Evolutionary conservation across 1,140 invertebrate genomes (phyloP), one percentile per base, ranked within the genome.

Genomic region (Hetaerina americana): DNA sequence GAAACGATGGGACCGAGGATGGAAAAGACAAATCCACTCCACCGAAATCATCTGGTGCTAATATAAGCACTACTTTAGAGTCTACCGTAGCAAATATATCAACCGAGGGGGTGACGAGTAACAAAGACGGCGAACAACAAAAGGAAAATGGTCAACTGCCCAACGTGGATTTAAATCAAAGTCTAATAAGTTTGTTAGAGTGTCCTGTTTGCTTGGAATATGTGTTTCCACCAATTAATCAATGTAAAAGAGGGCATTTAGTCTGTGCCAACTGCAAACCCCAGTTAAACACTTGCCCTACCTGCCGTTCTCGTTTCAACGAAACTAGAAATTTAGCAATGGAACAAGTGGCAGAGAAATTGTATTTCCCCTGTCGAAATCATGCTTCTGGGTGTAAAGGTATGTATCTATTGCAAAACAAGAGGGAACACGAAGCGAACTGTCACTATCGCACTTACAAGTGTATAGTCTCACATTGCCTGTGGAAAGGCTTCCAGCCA

Each of bases 201-300:
- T 78, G 77, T 71, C 77, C 77, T n/a, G 76, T 78, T 27, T 78
- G 77, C 70, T 71, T 78, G 66, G 77, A 78, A 31, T 74, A 76
- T 57, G 75, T 77, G 12, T 49, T 74, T 10, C 76, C 77, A 18
- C 77, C 77, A 0, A 75, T 77, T 29, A 73, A 73, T 72, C 77
- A 78, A 71, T 78, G 77, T 57, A 67, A 67, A 24, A 68, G 73
- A 66, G 77, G 77, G 18, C 76, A 77, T 71, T 71, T 76, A 28
- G 72, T 77, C 25, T 77, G 76, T 70, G 57, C 25, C 18, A 73
- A 66, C 26, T 77, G 76, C 72, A 69, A 71, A 66, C 73, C 73
- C 18, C 70, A 70, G 25, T 73, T 76, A 26, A 69, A 69, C 10
- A 71, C 68, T 8, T 78, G 76, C 72, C 77, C 76, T 28, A 76